Evolutionary conservation across 1,140 invertebrate species (phyloP).

Genomic region (Neotoxoptera formosana): DNA sequence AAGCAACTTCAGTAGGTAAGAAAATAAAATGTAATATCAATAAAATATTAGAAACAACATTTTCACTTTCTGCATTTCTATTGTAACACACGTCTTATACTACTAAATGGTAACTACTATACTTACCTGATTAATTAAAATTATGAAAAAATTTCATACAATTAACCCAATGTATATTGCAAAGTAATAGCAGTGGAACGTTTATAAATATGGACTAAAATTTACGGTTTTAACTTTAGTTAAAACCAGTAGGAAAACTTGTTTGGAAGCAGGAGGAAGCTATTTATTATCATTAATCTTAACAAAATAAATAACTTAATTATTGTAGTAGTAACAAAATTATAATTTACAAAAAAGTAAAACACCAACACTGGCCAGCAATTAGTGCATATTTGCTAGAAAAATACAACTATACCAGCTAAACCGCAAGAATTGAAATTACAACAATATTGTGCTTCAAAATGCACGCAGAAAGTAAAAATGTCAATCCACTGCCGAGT

Average conservation of each 20-base stretch:
- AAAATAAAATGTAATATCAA: no score
- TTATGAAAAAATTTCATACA: background rate
- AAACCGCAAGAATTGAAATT: no score
- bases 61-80: background rate
- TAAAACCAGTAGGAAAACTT: background rate
- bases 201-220: background rate
- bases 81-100: background rate
- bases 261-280: background rate
- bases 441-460: background rate
- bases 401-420: background rate
- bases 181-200: background rate
- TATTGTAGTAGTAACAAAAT: background rate
- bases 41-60: background rate
- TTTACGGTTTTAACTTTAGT: background rate
- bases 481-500: background rate
- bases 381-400: background rate
- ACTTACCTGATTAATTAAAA: background rate
- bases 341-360: background rate
- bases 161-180: background rate
- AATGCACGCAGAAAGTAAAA: background rate
- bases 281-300: background rate
- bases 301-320: background rate
- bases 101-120: no score
- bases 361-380: no score
- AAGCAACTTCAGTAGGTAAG: background rate